These are phyloP conservation scores for Drosophila asahinai DNA, from an alignment of 1,140 invertebrate genomes.

Conservation along the genomic window DNA sequence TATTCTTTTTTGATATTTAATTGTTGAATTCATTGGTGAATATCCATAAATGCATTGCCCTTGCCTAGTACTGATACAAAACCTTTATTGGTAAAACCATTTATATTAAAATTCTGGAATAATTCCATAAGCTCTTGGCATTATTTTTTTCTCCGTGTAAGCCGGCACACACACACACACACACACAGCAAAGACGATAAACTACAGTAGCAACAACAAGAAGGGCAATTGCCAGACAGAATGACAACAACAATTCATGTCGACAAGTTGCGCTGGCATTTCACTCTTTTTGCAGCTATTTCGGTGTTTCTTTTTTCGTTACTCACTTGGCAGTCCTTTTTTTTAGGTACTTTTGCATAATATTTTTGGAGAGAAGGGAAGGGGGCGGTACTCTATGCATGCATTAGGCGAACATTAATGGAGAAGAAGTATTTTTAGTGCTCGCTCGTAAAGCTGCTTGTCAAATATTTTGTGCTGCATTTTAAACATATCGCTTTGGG, in stretches of 20 bases:
- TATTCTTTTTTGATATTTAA: neutral
- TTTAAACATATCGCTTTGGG: slow-evolving; percentile 56
- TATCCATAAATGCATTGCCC: too few relatives aligned
- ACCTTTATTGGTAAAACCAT: too few relatives aligned
- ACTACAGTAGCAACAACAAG: slow-evolving; percentile 51
- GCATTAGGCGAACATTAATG: slow-evolving; percentile 47
- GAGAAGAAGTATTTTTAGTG: slow-evolving; percentile 75
- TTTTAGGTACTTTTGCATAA: slow-evolving; percentile 22
- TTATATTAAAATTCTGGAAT: too few relatives aligned
- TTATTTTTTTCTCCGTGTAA: neutral
- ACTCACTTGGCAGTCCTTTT: slow-evolving; percentile 8
- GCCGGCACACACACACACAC: neutral
- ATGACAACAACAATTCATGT: slow-evolving; percentile 81
- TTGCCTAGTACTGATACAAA: too few relatives aligned
- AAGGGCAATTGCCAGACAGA: slow-evolving; percentile 57
- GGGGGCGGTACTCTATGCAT: slow-evolving; percentile 12
- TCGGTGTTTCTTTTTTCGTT: slow-evolving; percentile 18
- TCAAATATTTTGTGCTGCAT: slow-evolving; percentile 77
- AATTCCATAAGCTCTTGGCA: too few relatives aligned
- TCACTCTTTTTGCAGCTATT: slow-evolving; percentile 31
- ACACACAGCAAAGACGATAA: slow-evolving; percentile 49
- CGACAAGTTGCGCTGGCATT: slow-evolving; percentile 78
- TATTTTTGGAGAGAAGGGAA: neutral
- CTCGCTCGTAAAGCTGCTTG: slow-evolving; percentile 75
- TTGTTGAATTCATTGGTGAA: neutral